phyloP scores from a whole-genome alignment of 2,888 invertebrate genomes.

The Eremobia ochroleuca region DNA sequence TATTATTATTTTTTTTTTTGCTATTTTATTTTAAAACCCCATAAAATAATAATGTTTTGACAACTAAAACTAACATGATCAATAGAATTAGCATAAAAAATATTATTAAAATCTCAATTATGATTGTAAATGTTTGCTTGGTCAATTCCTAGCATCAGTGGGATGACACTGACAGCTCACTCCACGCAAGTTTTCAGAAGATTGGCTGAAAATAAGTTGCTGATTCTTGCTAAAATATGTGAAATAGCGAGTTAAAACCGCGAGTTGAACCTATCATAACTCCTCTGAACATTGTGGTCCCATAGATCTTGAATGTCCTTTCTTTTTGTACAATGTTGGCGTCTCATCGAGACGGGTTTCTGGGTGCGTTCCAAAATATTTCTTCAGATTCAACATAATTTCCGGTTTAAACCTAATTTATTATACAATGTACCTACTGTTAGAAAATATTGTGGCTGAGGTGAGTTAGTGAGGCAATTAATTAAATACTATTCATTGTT shows the following conservation, averaged over 20 bases:
- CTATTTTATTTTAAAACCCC: too few species aligned
- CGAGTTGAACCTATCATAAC: slow-evolving; percentile 19
- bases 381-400: slow-evolving; percentile 35
- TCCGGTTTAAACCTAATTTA: slow-evolving; percentile 29
- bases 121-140: too few species aligned
- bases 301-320: slow-evolving; percentile 35
- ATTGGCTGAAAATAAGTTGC: not conserved
- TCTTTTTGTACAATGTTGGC: slow-evolving; percentile 47
- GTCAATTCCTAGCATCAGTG: too few species aligned
- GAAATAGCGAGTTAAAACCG: not conserved
- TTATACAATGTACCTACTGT: not conserved
- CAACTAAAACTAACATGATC: too few species aligned
- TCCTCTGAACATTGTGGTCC: slow-evolving; percentile 26
- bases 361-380: slow-evolving; percentile 52
- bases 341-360: slow-evolving; percentile 24
- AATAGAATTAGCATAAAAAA: too few species aligned
- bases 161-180: too few species aligned
- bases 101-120: too few species aligned
- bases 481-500: not conserved
- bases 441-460: not conserved
- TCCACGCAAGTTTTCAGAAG: too few species aligned
- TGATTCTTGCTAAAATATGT: not conserved
- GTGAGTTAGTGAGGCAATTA: not conserved
- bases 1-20: too few species aligned
- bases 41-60: too few species aligned